Conservation (phyloP, 2,888 invertebrate genomes). For the Andrena dorsata region DNA sequence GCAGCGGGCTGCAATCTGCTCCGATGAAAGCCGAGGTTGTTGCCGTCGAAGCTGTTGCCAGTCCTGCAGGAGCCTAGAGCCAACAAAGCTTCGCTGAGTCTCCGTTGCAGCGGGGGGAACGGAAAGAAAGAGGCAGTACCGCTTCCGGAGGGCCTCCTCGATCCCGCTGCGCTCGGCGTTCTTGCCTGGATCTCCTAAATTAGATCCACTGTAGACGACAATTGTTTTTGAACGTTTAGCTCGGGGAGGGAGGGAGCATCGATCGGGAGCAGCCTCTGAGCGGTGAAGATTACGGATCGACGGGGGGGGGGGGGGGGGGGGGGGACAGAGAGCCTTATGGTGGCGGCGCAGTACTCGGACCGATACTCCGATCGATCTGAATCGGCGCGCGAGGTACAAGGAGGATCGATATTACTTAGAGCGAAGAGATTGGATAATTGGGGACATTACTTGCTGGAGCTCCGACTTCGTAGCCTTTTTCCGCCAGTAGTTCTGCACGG, state of each 20-base stretch:
- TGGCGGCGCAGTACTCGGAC: too few relatives aligned
- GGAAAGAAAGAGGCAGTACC: slow-evolving; percentile 84
- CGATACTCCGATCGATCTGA: too few relatives aligned
- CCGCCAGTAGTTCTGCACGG: slow-evolving; percentile 91
- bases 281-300: not conserved
- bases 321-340: too few relatives aligned
- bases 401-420: not conserved
- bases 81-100: slow-evolving; percentile 87
- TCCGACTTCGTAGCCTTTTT: slow-evolving; percentile 92
- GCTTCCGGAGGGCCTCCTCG: slow-evolving; percentile 90
- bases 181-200: slow-evolving; percentile 90
- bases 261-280: too few relatives aligned
- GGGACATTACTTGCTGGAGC: slow-evolving; percentile 87
- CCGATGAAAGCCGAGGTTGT: slow-evolving; percentile 80
- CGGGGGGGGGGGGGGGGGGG: too few relatives aligned
- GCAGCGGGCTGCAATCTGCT: slow-evolving; percentile 87
- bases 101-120: slow-evolving; percentile 86
- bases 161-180: slow-evolving; percentile 92
- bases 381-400: too few relatives aligned
- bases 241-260: too few relatives aligned
- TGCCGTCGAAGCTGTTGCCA: slow-evolving; percentile 78
- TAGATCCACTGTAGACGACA: not conserved
- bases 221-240: not conserved
- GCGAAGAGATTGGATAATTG: not conserved
- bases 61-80: slow-evolving; percentile 83